Evolutionary conservation across 2,888 invertebrate genomes (phyloP).

Genomic region (Eremobia ochroleuca): DNA sequence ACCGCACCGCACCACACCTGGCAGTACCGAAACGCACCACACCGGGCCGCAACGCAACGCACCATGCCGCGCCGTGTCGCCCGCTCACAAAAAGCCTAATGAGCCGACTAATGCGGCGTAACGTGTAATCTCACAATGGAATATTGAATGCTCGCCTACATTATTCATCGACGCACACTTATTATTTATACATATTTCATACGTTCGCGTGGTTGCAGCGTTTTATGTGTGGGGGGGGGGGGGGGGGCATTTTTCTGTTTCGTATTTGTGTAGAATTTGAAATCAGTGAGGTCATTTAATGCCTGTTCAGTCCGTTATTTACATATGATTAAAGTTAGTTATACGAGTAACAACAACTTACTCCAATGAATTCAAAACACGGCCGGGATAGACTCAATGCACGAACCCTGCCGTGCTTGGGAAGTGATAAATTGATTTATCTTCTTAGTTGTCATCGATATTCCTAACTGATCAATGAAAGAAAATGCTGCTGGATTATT

Average conservation of each 20-base stretch:
- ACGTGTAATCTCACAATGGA: constrained; percentile 44
- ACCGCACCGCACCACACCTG: background rate
- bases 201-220: constrained; percentile 11
- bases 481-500: background rate
- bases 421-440: background rate
- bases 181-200: constrained; percentile 44
- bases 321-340: background rate
- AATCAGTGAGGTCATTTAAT: background rate
- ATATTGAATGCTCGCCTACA: constrained; percentile 49
- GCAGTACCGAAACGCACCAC: background rate
- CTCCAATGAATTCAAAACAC: background rate
- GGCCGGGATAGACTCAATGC: background rate
- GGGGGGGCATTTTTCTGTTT: background rate
- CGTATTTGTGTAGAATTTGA: background rate
- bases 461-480: background rate
- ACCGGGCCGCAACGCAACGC: background rate
- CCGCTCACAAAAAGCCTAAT: constrained; percentile 40
- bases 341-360: background rate
- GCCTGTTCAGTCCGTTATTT: background rate
- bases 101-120: constrained; percentile 45
- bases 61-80: background rate
- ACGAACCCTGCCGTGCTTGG: background rate
- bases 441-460: background rate
- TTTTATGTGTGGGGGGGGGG: no score
- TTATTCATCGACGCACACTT: constrained; percentile 45